Percentiles rank a stretch among this genome's conserved stretches.
Conservation (phyloP, 2,888 invertebrate species). For the Creontiades dilutus region DNA sequence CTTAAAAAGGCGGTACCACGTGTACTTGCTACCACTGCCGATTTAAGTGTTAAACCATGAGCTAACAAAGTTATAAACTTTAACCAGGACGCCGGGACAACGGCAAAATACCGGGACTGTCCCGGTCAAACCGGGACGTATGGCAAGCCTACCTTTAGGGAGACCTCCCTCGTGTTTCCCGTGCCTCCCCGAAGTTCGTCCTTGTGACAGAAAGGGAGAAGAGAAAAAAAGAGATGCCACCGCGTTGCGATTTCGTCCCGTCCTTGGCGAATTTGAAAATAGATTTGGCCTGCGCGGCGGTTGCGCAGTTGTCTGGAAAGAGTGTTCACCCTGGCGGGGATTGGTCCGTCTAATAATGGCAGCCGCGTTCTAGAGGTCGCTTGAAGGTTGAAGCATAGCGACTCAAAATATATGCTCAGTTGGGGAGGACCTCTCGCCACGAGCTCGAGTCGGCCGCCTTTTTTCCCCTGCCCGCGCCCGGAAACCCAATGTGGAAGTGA, state of each 20-base stretch:
- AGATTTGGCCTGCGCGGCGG: slow-evolving; percentile 62
- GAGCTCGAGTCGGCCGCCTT: background rate
- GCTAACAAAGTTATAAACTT: no score
- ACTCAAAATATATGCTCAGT: slow-evolving; percentile 52
- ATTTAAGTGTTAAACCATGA: no score
- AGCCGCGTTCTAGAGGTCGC: slow-evolving; percentile 51
- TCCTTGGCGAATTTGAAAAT: slow-evolving; percentile 62
- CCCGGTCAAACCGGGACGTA: no score
- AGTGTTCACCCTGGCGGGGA: slow-evolving; percentile 74
- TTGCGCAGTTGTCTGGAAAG: slow-evolving; percentile 67
- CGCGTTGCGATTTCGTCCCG: slow-evolving; percentile 41
- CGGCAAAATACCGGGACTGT: no score
- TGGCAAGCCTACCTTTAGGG: no score
- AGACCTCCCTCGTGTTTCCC: background rate
- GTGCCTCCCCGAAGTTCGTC: slow-evolving; percentile 18
- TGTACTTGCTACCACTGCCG: no score
- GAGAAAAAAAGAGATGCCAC: slow-evolving; percentile 15
- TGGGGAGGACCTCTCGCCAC: slow-evolving; percentile 46
- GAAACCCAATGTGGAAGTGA: background rate
- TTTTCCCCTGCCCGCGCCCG: background rate
- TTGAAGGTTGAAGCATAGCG: slow-evolving; percentile 60
- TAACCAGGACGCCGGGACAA: no score
- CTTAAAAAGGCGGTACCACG: no score
- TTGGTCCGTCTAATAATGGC: slow-evolving; percentile 73
- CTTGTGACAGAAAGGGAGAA: background rate